Base-by-base conservation (phyloP, 2,113 vertebrate species). In the Paedocypris sp. region DNA sequence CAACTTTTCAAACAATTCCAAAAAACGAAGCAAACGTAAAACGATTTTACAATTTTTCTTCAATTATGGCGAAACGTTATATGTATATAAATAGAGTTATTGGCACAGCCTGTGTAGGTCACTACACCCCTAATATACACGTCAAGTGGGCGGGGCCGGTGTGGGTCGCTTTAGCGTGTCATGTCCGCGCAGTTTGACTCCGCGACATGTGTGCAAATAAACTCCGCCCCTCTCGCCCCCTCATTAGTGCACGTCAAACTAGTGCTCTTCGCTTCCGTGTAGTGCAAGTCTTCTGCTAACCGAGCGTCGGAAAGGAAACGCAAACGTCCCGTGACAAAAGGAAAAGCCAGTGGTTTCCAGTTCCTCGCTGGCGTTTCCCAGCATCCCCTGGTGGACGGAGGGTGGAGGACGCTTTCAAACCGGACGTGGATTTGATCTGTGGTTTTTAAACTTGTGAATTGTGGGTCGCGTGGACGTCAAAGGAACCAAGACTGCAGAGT, bases 401-500 rank as follows among this genome's bases (percentile, higher is more conserved):
- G 76, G 69, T 60, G 65, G 68, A 68, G 74, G 79, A 74, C 62
- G 53, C 49, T 62, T 66, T 62, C 32, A 57, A 59, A 25, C 32
- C 31, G 29, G 36, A 45, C 69, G 74, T 67, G n/a, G n/a, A n/a
- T 61, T 76, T 75, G 64, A 67, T 59, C 72, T 66, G 76, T 62
- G 62, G 29, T 52, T 49, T 53, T 73, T 60, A 80, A 82, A 43
- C 58, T 82, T 83, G 83, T 67, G 25, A 82, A 86, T 85, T 82
- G 78, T 82, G 80, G 75, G 79, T 46, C 76, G 83, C 63, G 64
- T 81, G 84, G 78, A 80, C 83, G 85, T 92, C 90, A 93, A 89
- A 93, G 90, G 88, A 93, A 93, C 90, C 90, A 93, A 86, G 90
- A 91, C 90, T 93, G 83, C 23, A 85, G 67, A 2, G n/a, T n/a